Base-by-base conservation (phyloP, 1,140 invertebrate species). In the Cotesia typhae region DNA sequence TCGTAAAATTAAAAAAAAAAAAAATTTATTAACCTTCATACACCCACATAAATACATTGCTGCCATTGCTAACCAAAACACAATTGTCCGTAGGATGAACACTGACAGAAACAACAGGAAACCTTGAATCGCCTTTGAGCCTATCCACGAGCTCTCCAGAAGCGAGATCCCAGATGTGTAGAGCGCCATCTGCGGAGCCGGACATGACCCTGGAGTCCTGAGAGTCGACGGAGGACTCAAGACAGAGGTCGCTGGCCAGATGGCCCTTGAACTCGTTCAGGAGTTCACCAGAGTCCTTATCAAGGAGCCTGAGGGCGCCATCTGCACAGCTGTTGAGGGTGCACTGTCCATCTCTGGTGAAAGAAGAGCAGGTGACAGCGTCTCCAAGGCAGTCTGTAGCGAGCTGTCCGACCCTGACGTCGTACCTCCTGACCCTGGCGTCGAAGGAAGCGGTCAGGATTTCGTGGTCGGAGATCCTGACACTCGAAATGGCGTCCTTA, bases 391-490 rank as follows among this genome's bases (percentile, higher is more conserved):
- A 94, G 87, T 99, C 96, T n/a, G 90, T 89, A 74, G 90, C 89
- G 78, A 98, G 87, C 84, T 93, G 89, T 0, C 96, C 96, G 75
- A 92, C 90, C 51, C 98, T 87, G 37, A 99, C 89, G 87, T 99
- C 98, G 85, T 99, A 99, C 76, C 93, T 88, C 20, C 97, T 87
- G 6, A 96, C 89, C 81, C 92, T 92, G 61, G 93, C 91, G 86
- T 99, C 98, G n/a, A 96, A 90, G 6, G 96, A 98, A 17, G 92
- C 92, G 1, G 95, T 92, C 59, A 98, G 86, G 78, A 99, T 96
- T 90, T 98, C 95, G 88, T 97, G 91, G 85, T 96, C 92, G 28
- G 94, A 94, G 14, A 98, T 91, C 81, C 92, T 89, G 35, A 99
- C 84, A 6, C 92, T 92, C 7, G 95, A 97, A 55, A 99, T 93